Evolutionary conservation across 2,113 vertebrate species (phyloP), one percentile per base, ranked within the genome.

Genomic region (Calidris pygmaea): DNA sequence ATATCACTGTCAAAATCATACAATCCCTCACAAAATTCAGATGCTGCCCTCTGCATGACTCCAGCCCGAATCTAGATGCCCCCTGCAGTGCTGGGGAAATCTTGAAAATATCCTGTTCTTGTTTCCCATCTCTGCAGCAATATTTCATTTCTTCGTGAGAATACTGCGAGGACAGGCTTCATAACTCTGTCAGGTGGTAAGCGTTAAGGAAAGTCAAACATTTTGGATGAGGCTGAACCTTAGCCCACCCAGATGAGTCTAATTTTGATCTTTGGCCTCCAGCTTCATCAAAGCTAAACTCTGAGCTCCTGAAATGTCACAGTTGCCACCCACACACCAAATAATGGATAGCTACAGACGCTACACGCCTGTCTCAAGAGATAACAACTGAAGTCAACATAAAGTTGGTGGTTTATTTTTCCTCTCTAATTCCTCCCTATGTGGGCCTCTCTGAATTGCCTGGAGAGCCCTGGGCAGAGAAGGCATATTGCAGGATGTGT

Each of bases 281-380:
- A 92, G 53, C 45, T 89, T 89, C 83, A 82, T 76, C 17, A 10
- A 58, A 89, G 74, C 39, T 89, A 85, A 90, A 89, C 66, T 80
- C 65, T 72, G 80, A 87, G 68, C 50, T 92, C 66, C 91, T 91
- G 73, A 94, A 95, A 92, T 90, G 84, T 93, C 90, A 89, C 68
- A 47, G 58, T 37, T 94, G 55, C 82, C 53, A 87, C 80, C 68
- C 87, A 93, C 76, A 23, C 66, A 87, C 24, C 30, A 35, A 84
- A 87, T 89, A 93, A 93, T 34, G 58, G 68, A 68, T 52, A 92
- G 37, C 60, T 58, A 72, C 35, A 87, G 83, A 92, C 3, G 13
- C 56, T 75, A 23, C 1, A 1, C 0, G 1, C 23, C 56, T 90
- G 43, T 56, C 73, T 77, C 80, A 37, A 71, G 79, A 94, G 60